Evolutionary conservation across 2,113 vertebrate genomes (phyloP).

Genomic region (Taxidea taxus): DNA sequence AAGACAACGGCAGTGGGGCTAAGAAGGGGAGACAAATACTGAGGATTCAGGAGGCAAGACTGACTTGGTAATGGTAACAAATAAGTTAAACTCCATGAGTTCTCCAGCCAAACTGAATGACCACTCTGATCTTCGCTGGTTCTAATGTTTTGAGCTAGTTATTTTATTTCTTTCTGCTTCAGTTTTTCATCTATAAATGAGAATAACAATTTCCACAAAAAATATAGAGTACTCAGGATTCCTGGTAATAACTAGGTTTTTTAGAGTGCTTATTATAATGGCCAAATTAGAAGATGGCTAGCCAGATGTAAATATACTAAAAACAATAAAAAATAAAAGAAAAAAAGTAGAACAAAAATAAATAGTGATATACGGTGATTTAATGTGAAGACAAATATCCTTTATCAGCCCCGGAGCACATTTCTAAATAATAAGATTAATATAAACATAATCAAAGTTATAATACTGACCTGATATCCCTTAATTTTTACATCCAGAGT

Average conservation of each 20-base stretch:
- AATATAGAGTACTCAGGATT: neutral
- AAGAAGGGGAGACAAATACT: neutral
- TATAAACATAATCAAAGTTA: neutral
- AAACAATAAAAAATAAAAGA: neutral
- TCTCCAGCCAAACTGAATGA: neutral
- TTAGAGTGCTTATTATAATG: conserved; percentile 32
- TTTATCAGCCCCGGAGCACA: neutral
- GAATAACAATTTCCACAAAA: neutral
- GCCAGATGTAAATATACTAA: neutral
- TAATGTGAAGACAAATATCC: neutral
- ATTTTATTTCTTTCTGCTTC: neutral
- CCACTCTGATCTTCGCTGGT: neutral
- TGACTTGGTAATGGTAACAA: neutral
- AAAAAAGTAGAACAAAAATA: neutral
- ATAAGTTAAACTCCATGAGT: neutral
- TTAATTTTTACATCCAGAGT: conserved; percentile 25
- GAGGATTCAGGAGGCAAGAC: neutral
- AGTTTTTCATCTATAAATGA: neutral
- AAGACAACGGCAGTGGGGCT: neutral
- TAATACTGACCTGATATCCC: neutral
- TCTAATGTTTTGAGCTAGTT: neutral
- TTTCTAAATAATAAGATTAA: neutral
- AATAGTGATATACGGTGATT: neutral
- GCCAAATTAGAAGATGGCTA: neutral
- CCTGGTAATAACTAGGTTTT: neutral